Percentiles rank a stretch among this genome's conserved stretches.
These are phyloP conservation scores for Danionella dracula DNA, from an alignment of 2,797 vertebrate genomes.

Conservation along the genomic window DNA sequence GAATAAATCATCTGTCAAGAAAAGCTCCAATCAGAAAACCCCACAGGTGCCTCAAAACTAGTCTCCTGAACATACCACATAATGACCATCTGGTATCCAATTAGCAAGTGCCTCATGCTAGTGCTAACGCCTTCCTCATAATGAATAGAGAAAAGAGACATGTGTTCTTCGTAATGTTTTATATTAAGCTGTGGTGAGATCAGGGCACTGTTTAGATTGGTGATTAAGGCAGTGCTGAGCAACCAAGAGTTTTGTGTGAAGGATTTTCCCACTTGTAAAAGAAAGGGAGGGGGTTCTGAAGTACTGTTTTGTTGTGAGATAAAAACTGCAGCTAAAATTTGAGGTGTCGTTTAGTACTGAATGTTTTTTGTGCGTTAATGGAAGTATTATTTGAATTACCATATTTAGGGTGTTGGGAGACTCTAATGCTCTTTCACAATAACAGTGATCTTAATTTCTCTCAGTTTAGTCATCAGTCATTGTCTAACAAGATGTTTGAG, in stretches of 20 bases:
- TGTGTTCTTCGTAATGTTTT: conserved; percentile 33
- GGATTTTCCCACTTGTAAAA: conserved; percentile 22
- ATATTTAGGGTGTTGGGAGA: no score
- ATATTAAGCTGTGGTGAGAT: conserved; percentile 2
- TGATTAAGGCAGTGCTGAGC: conserved; percentile 25
- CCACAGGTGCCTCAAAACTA: conserved; percentile 25
- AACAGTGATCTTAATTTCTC: conserved; percentile 13
- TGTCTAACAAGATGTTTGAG: conserved; percentile 8
- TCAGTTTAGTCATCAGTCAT: not conserved
- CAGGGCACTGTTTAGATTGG: conserved; percentile 6
- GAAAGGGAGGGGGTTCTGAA: not conserved
- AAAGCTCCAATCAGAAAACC: conserved; percentile 25
- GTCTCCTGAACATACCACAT: conserved; percentile 23
- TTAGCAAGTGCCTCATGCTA: conserved; percentile 32
- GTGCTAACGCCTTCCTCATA: conserved; percentile 38
- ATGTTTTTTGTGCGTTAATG: no score
- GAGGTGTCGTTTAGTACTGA: no score
- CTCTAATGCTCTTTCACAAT: no score
- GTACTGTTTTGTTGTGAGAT: not conserved
- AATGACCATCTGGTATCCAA: conserved; percentile 48
- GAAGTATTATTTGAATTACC: no score
- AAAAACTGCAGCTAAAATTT: no score
- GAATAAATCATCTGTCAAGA: conserved; percentile 43
- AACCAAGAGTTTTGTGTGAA: conserved; percentile 1
- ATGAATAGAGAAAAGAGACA: conserved; percentile 34